These are phyloP conservation scores for Gymnoscopelus microlampas DNA, from an alignment of 2,797 vertebrate species.

Conservation along the genomic window DNA sequence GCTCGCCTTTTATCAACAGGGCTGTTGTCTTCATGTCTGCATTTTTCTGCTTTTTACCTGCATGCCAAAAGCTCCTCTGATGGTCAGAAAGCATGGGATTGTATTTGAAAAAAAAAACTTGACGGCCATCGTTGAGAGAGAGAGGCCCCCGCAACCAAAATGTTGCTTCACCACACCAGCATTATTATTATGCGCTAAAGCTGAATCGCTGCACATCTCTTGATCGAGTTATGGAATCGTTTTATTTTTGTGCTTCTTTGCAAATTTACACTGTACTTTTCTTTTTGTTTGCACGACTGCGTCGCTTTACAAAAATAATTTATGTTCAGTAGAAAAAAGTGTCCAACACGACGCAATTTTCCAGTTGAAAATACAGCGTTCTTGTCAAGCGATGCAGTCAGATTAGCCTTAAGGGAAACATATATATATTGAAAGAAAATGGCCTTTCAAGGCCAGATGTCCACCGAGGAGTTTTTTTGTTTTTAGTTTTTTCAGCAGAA, in stretches of 20 bases:
- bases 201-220: conserved; percentile 85
- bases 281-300: too few species aligned
- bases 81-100: conserved; percentile 75
- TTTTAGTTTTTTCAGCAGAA: too few species aligned
- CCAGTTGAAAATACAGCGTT: too few species aligned
- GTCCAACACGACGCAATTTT: too few species aligned
- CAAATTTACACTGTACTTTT: too few species aligned
- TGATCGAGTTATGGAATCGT: conserved; percentile 79
- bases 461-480: too few species aligned
- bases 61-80: conserved; percentile 82
- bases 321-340: too few species aligned
- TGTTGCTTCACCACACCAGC: conserved; percentile 65
- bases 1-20: conserved; percentile 26
- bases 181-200: conserved; percentile 39
- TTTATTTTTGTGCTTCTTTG: conserved; percentile 75
- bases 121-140: conserved; percentile 24
- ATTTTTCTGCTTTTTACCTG: conserved; percentile 83
- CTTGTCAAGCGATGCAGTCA: too few species aligned
- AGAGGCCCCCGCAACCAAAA: conserved; percentile 12
- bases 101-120: conserved; percentile 5
- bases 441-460: too few species aligned
- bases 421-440: too few species aligned
- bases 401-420: too few species aligned
- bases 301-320: too few species aligned
- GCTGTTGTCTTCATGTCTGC: conserved; percentile 69